Base-by-base conservation (phyloP, 2,113 vertebrate genomes). In the Pao palembangensis region DNA sequence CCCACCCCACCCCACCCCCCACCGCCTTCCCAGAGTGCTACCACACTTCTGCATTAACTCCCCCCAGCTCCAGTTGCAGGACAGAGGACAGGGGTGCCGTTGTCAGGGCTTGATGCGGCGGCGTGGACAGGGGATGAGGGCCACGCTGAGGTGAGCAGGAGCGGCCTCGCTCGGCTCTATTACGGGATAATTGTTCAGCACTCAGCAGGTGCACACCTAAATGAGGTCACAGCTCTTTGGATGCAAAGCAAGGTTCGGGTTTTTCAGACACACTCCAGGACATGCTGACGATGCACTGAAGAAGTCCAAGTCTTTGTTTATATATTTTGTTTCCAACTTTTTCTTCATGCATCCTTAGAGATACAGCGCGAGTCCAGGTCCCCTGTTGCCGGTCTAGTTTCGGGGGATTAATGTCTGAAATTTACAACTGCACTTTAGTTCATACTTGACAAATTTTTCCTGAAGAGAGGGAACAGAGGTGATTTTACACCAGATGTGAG, bases 171-270 rank as follows among this genome's bases (percentile, higher is more conserved):
- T 92, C 88, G 86, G 90, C 92, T 88, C 93, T 91, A 95, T 38
- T 38, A 98, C 94, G 89, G 93, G 93, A 93, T 96, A 95, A 96
- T 94, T 95, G 93, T 93, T 92, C 88, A 92, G 90, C 91, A 3
- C 92, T 94, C 85, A 88, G 89, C 93, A 95, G 95, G 94, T 95
- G 93, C 92, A 84, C 75, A 43, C 90, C 90, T 92, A 86, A 93
- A 94, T 92, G 92, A 93, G 94, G 94, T 96, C 94, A 96, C 90
- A 92, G 93, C 93, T 94, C 91, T 89, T 90, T 88, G 87, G 87
- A 86, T 55, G 84, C 82, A 79, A 85, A 90, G 87, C 86, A 81
- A 89, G 87, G 90, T 89, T 87, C 89, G 91, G 91, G 92, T 92
- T 41, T 61, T 64, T 58, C 7, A 0, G 31, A 61, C 67, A 66